phyloP scores from a whole-genome alignment of 2,888 invertebrate species.

The Mesorhabditis belari region DNA sequence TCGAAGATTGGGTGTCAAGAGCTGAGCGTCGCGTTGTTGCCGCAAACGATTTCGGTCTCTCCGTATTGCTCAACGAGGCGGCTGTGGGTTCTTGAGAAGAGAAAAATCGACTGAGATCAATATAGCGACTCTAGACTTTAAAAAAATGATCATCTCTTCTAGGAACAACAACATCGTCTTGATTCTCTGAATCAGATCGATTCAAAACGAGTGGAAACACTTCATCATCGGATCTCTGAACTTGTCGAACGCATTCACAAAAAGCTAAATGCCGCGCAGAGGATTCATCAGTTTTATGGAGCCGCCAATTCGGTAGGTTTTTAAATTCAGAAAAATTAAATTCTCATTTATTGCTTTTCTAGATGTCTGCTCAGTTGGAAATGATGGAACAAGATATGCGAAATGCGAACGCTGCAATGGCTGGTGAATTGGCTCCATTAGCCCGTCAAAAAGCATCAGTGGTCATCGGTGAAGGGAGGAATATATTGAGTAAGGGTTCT shows the following conservation, averaged over 20 bases:
- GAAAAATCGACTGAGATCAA: background rate
- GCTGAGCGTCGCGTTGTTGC: constrained; percentile 30
- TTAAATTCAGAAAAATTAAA: background rate
- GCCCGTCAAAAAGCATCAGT: constrained; percentile 44
- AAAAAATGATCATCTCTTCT: too few species aligned
- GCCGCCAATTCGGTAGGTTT: constrained; percentile 14
- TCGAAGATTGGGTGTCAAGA: constrained; percentile 28
- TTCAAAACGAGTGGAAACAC: background rate
- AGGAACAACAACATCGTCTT: background rate
- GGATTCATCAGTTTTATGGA: constrained; percentile 16
- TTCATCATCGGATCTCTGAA: background rate
- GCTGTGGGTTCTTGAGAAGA: constrained; percentile 14
- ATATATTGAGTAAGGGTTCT: constrained; percentile 22
- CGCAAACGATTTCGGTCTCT: constrained; percentile 27
- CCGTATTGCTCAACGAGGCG: constrained; percentile 22
- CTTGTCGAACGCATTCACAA: constrained; percentile 13
- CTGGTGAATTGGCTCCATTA: constrained; percentile 45
- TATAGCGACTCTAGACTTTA: too few species aligned
- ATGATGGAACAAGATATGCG: constrained; percentile 44
- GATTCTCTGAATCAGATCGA: background rate
- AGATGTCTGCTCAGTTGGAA: constrained; percentile 41
- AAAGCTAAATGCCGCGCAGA: background rate
- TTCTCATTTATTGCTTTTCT: constrained; percentile 1
- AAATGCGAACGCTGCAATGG: constrained; percentile 45
- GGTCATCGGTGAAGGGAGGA: constrained; percentile 39